Conservation (phyloP, 2,797 vertebrate species). For the Sternarchorhynchus goeldii region DNA sequence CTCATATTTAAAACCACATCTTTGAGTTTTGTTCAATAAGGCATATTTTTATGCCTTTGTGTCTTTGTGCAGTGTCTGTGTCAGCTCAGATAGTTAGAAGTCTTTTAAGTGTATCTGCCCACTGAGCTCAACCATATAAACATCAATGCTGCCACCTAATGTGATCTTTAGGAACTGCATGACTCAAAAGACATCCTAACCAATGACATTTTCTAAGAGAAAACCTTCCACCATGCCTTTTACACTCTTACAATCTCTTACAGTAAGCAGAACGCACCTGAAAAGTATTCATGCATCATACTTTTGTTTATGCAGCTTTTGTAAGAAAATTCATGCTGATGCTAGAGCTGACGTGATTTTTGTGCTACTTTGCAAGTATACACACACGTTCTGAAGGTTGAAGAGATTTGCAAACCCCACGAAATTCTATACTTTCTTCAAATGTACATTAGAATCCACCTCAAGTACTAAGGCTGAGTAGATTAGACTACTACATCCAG, state of each 20-base stretch:
- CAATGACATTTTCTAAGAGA: not conserved
- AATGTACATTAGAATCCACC: not conserved
- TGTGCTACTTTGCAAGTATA: conserved; percentile 19
- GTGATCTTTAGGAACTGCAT: conserved; percentile 59
- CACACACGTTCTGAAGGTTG: conserved; percentile 9
- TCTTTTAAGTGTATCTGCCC: not conserved
- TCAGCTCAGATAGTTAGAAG: too few species aligned
- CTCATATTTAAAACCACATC: not conserved
- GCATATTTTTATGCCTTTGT: too few species aligned
- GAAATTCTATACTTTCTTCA: not conserved
- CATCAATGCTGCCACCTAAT: conserved; percentile 66
- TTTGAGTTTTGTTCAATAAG: too few species aligned
- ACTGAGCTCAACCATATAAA: conserved; percentile 28
- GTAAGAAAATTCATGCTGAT: conserved; percentile 22
- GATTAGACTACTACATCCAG: not conserved
- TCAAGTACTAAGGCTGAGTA: not conserved
- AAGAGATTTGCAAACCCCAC: conserved; percentile 12
- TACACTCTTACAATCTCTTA: not conserved
- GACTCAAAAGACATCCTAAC: not conserved
- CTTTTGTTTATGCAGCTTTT: conserved; percentile 33
- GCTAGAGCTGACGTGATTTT: conserved; percentile 22
- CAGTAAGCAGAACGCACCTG: not conserved
- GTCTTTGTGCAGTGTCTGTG: too few species aligned
- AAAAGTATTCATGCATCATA: conserved; percentile 8
- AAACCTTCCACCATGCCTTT: not conserved